Evolutionary conservation across 2,888 invertebrate genomes (phyloP).

Genomic region (Mythimna loreyi): DNA sequence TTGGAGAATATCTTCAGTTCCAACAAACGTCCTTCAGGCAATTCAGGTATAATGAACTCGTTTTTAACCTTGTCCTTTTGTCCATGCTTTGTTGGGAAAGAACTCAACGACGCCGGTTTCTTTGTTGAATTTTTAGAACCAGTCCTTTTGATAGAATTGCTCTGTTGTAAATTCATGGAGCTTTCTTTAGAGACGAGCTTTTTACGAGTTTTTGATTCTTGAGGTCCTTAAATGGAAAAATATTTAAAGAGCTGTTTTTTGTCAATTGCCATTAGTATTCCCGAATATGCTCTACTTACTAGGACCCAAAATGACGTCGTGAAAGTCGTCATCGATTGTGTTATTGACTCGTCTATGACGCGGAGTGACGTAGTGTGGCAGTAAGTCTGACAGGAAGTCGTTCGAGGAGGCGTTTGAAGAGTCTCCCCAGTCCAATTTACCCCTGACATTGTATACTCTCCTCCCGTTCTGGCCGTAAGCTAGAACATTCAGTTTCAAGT

Average conservation of each 20-base stretch:
- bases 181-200: conserved; percentile 68
- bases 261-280: neutral
- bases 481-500: conserved; percentile 33
- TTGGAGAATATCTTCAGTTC: conserved; percentile 93
- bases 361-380: conserved; percentile 88
- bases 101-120: conserved; percentile 72
- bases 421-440: conserved; percentile 80
- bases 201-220: conserved; percentile 70
- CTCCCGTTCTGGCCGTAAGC: conserved; percentile 73
- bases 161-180: conserved; percentile 62
- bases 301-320: conserved; percentile 82
- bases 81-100: conserved; percentile 69
- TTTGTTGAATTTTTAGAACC: conserved; percentile 71
- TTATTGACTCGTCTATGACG: conserved; percentile 77
- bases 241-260: neutral
- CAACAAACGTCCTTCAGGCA: conserved; percentile 93
- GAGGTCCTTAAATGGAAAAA: conserved; percentile 64
- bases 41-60: conserved; percentile 94
- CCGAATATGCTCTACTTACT: conserved; percentile 67
- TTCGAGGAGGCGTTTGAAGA: conserved; percentile 73
- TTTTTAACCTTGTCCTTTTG: conserved; percentile 74
- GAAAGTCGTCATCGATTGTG: conserved; percentile 81
- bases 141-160: conserved; percentile 63
- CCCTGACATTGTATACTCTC: conserved; percentile 72
- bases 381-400: conserved; percentile 84